phyloP scores from a whole-genome alignment of 2,797 vertebrate genomes.

The Neosalanx taihuensis region DNA sequence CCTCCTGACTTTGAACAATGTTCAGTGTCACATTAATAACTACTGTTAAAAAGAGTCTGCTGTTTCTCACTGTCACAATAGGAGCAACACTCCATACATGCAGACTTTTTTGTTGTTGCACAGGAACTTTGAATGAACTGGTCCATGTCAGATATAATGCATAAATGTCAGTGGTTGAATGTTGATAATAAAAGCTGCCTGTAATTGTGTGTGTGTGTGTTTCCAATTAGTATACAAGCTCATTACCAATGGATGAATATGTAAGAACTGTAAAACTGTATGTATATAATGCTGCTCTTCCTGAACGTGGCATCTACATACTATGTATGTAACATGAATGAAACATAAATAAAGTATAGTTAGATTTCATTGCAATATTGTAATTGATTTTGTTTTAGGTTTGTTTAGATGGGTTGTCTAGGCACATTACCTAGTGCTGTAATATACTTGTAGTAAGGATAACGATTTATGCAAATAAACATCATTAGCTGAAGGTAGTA shows the following conservation, averaged over 20 bases:
- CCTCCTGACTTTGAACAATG: conserved; percentile 21
- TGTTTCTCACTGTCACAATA: conserved; percentile 3
- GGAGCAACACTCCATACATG: conserved; percentile 7
- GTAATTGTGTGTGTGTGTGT: conserved; percentile 13
- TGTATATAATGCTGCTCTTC: not conserved
- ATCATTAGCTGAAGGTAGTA: too few species aligned
- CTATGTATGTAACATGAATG: too few species aligned
- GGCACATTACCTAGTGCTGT: too few species aligned
- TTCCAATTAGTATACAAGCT: too few species aligned
- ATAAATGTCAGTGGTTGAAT: conserved; percentile 49
- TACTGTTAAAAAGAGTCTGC: conserved; percentile 48
- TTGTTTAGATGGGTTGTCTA: too few species aligned
- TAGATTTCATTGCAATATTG: too few species aligned
- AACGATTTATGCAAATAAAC: too few species aligned
- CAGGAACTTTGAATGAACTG: conserved; percentile 21
- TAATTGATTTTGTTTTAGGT: too few species aligned
- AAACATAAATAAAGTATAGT: too few species aligned
- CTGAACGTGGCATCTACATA: too few species aligned
- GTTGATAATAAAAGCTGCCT: conserved; percentile 56
- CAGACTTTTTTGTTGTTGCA: conserved; percentile 37
- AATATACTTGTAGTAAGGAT: too few species aligned
- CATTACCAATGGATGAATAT: not conserved
- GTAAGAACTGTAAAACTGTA: not conserved
- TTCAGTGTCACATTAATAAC: conserved; percentile 45
- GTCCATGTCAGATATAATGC: conserved; percentile 38